Conservation (phyloP, 2,797 vertebrate species). For the Bucorvus abyssinicus region DNA sequence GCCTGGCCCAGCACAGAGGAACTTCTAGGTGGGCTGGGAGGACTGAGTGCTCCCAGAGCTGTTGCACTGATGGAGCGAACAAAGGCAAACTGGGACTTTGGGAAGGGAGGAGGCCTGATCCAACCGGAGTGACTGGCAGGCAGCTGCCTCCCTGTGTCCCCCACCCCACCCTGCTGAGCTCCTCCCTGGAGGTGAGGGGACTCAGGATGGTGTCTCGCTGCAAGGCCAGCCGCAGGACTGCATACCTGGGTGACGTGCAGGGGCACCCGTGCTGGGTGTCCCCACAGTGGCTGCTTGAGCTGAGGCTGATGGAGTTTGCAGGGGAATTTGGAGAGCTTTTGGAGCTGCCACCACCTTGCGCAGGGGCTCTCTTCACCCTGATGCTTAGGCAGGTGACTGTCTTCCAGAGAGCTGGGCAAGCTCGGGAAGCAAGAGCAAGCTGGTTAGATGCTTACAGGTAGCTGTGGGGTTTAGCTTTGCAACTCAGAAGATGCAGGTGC, state of each 20-base stretch:
- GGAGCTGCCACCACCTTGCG: not conserved
- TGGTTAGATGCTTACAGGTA: not conserved
- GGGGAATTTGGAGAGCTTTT: not conserved
- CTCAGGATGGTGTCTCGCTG: rapidly evolving
- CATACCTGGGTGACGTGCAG: not conserved
- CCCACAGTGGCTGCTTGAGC: not conserved
- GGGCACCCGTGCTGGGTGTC: not conserved
- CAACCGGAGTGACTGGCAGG: not conserved
- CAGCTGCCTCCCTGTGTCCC: not conserved
- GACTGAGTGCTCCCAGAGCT: rapidly evolving
- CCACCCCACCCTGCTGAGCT: not conserved
- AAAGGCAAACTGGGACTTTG: not conserved
- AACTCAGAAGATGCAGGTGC: constrained; percentile 85
- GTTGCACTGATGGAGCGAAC: rapidly evolving
- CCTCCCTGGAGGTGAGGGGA: not conserved
- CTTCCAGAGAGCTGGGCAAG: not conserved
- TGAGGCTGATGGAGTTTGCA: not conserved
- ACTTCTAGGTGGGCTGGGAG: not conserved
- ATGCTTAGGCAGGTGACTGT: not conserved
- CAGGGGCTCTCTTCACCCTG: not conserved
- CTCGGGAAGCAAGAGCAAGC: constrained; percentile 17
- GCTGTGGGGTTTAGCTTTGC: not conserved
- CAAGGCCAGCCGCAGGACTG: rapidly evolving
- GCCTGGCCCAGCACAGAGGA: not conserved
- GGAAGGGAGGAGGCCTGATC: not conserved